phyloP scores from a whole-genome alignment of 2,797 vertebrate genomes.

The Chloroceryle inda region DNA sequence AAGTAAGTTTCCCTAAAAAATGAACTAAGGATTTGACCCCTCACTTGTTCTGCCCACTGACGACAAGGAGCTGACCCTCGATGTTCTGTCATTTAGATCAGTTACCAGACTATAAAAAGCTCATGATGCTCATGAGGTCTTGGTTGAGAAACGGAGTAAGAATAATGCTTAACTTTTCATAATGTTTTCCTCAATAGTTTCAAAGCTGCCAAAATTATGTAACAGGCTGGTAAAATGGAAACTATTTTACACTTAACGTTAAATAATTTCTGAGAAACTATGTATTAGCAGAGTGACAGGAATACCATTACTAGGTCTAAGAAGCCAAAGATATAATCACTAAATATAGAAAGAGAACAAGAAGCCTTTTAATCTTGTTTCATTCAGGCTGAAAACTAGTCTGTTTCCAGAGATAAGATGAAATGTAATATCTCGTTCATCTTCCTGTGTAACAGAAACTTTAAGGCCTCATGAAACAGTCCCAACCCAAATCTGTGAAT shows the following conservation, averaged over 20 bases:
- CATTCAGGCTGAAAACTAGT: not conserved
- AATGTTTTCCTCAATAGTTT: not conserved
- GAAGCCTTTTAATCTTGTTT: not conserved
- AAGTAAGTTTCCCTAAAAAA: conserved; percentile 28
- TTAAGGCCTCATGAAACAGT: not conserved
- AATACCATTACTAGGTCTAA: not conserved
- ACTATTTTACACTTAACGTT: not conserved
- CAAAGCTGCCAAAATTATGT: not conserved
- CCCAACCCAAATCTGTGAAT: not conserved
- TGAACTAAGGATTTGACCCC: conserved; percentile 12
- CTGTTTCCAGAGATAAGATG: not conserved
- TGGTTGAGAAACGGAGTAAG: not conserved
- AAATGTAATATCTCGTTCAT: not conserved
- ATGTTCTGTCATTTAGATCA: not conserved
- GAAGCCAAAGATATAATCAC: not conserved
- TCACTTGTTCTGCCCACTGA: not conserved
- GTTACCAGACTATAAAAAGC: not conserved
- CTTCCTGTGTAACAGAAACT: not conserved
- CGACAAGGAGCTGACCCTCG: not conserved
- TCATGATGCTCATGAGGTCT: not conserved
- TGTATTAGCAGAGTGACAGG: not conserved
- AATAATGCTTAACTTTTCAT: not conserved
- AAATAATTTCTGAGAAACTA: not conserved
- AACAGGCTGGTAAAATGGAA: not conserved
- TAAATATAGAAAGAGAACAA: not conserved